These are phyloP conservation scores for Craseonycteris thonglongyai DNA, from an alignment of 2,113 vertebrate genomes.

Conservation along the genomic window DNA sequence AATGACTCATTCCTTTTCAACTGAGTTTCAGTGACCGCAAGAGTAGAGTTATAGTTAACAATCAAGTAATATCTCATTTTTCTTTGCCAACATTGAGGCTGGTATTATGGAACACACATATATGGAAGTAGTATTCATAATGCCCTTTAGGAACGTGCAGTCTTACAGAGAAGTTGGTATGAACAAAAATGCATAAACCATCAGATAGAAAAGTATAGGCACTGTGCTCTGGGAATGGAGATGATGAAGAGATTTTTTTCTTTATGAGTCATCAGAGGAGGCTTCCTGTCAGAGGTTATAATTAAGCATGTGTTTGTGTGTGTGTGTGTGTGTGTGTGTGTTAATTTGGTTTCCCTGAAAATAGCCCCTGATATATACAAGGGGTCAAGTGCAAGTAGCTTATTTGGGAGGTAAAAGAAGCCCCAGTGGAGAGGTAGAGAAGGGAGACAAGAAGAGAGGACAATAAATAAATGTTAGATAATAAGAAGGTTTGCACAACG, in stretches of 20 bases:
- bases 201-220: background rate
- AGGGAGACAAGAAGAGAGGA: background rate
- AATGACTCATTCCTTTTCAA: background rate
- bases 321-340: too few species aligned
- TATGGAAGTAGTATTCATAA: background rate
- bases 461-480: background rate
- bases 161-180: background rate
- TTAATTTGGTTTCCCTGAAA: too few species aligned
- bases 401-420: too few species aligned
- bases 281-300: background rate
- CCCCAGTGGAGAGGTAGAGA: background rate
- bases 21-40: background rate
- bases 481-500: background rate
- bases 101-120: too few species aligned
- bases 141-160: background rate
- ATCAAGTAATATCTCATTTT: background rate
- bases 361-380: background rate
- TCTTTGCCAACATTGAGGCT: background rate
- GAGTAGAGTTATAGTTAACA: background rate
- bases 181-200: background rate
- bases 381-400: too few species aligned
- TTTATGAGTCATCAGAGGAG: background rate
- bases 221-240: background rate
- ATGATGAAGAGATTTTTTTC: background rate
- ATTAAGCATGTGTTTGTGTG: too few species aligned